Evolutionary conservation across 2,113 vertebrate genomes (phyloP).

Genomic region (Gymnocephalus cernua): DNA sequence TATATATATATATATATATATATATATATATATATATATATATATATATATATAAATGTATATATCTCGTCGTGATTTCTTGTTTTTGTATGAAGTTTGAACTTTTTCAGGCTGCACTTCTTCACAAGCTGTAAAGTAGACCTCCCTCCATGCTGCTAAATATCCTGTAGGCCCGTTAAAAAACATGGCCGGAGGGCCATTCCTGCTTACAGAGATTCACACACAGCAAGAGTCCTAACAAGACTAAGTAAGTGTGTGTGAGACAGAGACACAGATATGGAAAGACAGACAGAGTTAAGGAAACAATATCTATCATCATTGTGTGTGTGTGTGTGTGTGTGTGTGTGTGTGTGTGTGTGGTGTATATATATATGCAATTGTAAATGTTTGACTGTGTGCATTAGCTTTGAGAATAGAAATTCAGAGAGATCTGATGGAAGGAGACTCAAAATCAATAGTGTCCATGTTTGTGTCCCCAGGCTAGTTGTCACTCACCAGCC

Average conservation of each 20-base stretch:
- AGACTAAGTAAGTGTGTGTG: neutral
- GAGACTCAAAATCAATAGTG: slow-evolving; percentile 85
- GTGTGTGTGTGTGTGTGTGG: too few relatives aligned
- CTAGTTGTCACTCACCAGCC: slow-evolving; percentile 50
- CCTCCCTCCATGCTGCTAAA: slow-evolving; percentile 49
- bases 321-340: neutral
- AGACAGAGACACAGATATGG: neutral
- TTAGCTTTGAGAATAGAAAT: slow-evolving; percentile 43
- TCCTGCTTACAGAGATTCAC: slow-evolving; percentile 49
- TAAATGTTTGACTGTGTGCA: slow-evolving; percentile 26
- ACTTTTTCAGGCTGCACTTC: slow-evolving; percentile 1
- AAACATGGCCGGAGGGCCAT: slow-evolving; percentile 35
- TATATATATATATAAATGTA: too few relatives aligned
- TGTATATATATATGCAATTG: neutral
- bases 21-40: too few relatives aligned
- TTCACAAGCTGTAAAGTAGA: slow-evolving; percentile 25
- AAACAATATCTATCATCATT: neutral
- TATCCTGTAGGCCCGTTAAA: slow-evolving; percentile 45
- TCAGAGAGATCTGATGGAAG: slow-evolving; percentile 76
- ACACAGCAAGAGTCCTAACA: slow-evolving; percentile 51
- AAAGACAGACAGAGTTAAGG: neutral
- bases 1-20: too few relatives aligned
- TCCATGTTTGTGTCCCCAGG: slow-evolving; percentile 63
- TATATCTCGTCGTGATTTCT: neutral
- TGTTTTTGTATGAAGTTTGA: neutral